Conservation (phyloP, 2,797 vertebrate genomes). For the Tangara arthus region DNA sequence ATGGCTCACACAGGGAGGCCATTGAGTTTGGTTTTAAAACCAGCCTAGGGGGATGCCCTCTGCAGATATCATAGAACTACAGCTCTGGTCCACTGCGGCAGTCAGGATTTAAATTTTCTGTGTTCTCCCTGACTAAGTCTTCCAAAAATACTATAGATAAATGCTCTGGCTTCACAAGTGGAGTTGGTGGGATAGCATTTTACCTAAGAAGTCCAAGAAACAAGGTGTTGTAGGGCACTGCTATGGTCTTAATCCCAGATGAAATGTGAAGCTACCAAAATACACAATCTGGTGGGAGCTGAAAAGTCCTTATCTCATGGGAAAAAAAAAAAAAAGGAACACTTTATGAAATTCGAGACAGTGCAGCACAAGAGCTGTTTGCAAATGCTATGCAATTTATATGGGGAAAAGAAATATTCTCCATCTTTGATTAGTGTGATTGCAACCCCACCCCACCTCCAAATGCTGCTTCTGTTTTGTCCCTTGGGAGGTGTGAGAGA, state of each 20-base stretch:
- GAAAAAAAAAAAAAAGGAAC: not conserved
- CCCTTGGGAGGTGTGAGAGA: not conserved
- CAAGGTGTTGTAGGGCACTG: not conserved
- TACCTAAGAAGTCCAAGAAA: not conserved
- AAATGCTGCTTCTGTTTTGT: not conserved
- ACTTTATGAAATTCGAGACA: not conserved
- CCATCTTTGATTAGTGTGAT: not conserved
- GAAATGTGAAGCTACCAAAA: not conserved
- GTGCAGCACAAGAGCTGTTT: not conserved
- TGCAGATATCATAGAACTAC: not conserved
- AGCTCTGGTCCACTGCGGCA: not conserved
- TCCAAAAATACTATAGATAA: not conserved
- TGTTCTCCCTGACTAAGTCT: not conserved
- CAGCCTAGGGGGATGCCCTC: not conserved
- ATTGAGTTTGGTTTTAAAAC: not conserved
- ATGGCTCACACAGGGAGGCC: not conserved
- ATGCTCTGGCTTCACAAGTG: not conserved
- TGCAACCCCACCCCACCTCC: not conserved
- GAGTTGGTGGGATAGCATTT: not conserved
- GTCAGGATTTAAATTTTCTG: not conserved
- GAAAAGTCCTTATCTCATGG: not conserved
- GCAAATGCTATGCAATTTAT: not conserved
- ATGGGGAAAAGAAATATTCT: not conserved
- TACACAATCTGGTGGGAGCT: not conserved
- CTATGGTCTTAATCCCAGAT: not conserved